Conservation (phyloP, 92 coral and sea anemone species). For the Porites cylindrica region DNA sequence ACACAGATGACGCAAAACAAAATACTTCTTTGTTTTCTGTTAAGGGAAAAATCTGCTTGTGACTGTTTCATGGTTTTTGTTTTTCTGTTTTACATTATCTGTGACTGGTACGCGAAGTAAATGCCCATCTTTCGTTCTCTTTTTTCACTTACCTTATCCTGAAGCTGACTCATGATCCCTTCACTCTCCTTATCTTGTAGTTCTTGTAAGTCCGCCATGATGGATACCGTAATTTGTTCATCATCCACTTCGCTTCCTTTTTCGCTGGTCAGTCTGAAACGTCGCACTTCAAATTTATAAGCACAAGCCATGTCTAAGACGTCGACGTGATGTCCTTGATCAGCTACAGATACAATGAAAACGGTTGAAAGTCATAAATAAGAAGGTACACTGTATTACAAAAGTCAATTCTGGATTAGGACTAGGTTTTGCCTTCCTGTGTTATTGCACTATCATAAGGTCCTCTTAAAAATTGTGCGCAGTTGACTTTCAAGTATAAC, state of each 20-base stretch:
- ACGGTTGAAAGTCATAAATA: background rate
- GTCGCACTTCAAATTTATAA: slow-evolving; percentile 88
- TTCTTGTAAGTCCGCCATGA: slow-evolving; percentile 88
- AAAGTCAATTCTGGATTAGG: no score
- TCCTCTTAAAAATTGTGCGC: no score
- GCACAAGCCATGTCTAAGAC: slow-evolving; percentile 97
- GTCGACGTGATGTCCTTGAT: slow-evolving; percentile 89
- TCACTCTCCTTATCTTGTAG: slow-evolving; percentile 92
- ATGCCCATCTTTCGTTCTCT: no score
- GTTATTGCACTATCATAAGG: no score
- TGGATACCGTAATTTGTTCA: slow-evolving; percentile 82
- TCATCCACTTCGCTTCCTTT: slow-evolving; percentile 69
- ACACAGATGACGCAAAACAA: no score
- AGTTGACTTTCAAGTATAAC: no score
- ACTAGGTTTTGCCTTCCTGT: no score
- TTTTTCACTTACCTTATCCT: slow-evolving; percentile 78
- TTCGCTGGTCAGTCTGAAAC: slow-evolving; percentile 64
- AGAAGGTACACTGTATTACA: background rate
- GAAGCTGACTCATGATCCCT: slow-evolving; percentile 76
- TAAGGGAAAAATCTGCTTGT: no score
- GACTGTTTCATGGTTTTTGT: no score
- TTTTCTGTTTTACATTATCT: no score
- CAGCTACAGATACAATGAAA: slow-evolving; percentile 65
- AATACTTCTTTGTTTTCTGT: no score
- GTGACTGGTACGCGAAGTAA: no score